Conservation (phyloP, 2,888 invertebrate species). For the Resseliella maxima region DNA sequence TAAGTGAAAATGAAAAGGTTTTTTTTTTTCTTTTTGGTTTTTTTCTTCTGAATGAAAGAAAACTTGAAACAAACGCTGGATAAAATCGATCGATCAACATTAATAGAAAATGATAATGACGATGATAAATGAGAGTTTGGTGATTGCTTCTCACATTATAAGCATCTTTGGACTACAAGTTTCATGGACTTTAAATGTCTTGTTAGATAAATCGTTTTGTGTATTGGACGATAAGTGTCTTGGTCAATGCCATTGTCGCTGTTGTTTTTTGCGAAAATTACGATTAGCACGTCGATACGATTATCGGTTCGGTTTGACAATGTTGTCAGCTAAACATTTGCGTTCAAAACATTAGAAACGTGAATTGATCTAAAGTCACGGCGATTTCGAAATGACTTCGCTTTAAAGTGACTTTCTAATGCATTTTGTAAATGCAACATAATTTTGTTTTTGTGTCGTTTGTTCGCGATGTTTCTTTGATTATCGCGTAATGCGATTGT, state of each 20-base stretch:
- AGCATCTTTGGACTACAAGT: too few species aligned
- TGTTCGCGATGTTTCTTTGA: not conserved
- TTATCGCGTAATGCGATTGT: constrained; percentile 34
- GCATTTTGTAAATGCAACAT: constrained; percentile 9
- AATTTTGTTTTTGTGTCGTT: not conserved
- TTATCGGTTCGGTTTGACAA: not conserved
- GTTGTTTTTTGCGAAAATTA: not conserved
- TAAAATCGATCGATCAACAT: constrained; percentile 32
- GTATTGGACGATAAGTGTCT: too few species aligned
- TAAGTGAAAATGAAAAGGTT: not conserved
- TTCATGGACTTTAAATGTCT: too few species aligned
- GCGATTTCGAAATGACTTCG: not conserved
- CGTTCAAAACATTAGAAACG: not conserved
- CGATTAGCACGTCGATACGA: not conserved
- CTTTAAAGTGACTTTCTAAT: constrained; percentile 1
- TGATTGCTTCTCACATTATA: not conserved
- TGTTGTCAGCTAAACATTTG: not conserved
- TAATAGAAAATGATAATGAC: constrained; percentile 27
- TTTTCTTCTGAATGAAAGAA: not conserved
- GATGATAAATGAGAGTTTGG: constrained; percentile 34
- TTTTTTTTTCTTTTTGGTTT: too few species aligned
- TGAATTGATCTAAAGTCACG: constrained; percentile 31
- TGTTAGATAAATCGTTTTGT: too few species aligned
- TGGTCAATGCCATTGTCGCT: constrained; percentile 54
- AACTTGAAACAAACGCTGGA: not conserved